These are phyloP conservation scores for Rhopalosiphum maidis DNA, from an alignment of 1,140 invertebrate genomes.

Conservation along the genomic window DNA sequence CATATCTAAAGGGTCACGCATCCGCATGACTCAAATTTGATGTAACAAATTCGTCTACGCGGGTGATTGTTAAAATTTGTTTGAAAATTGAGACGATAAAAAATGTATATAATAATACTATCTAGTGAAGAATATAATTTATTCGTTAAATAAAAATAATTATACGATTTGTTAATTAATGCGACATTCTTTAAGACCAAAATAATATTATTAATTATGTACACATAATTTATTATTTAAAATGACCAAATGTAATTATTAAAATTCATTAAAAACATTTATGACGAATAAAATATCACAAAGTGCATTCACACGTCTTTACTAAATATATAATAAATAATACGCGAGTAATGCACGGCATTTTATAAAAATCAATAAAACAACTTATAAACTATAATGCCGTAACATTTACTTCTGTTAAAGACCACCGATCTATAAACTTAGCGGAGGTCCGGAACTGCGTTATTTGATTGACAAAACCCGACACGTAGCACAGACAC, in stretches of 20 bases:
- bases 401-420: neutral
- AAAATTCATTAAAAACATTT: neutral
- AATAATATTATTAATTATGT: neutral
- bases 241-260: neutral
- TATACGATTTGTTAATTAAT: neutral
- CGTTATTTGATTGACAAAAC: neutral
- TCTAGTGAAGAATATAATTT: neutral
- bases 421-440: neutral
- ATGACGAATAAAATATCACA: neutral
- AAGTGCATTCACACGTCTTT: neutral
- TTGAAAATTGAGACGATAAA: neutral
- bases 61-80: neutral
- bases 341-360: neutral
- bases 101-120: neutral
- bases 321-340: neutral
- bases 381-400: neutral
- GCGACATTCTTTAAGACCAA: neutral
- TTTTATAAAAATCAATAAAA: neutral
- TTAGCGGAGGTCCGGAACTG: no score
- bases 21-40: neutral
- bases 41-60: neutral
- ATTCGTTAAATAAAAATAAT: no score
- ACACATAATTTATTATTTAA: neutral
- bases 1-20: neutral
- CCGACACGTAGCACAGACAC: neutral